Conservation (phyloP, 2,797 vertebrate species). For the Sebastes iracundus region DNA sequence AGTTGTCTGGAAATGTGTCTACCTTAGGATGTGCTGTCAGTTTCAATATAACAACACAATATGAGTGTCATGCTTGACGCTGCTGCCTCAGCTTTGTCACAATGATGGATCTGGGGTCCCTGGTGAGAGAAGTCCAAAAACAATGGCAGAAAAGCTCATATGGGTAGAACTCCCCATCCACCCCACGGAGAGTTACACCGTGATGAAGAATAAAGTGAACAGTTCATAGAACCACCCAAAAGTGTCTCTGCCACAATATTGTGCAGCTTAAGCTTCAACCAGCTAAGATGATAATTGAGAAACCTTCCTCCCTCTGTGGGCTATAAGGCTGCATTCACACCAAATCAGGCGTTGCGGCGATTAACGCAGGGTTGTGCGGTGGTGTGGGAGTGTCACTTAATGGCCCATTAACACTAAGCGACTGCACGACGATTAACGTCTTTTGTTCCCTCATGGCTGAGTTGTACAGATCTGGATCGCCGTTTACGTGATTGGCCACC, state of each 20-base stretch:
- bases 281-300: background rate
- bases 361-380: too few relatives aligned
- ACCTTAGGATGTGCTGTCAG: background rate
- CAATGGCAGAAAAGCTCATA: background rate
- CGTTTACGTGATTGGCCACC: background rate
- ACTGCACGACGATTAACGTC: rapidly evolving
- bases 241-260: background rate
- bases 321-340: background rate
- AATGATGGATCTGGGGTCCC: background rate
- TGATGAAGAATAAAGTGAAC: background rate
- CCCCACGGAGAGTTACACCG: background rate
- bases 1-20: background rate
- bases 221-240: background rate
- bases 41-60: background rate
- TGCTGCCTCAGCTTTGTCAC: background rate
- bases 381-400: background rate
- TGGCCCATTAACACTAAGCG: rapidly evolving
- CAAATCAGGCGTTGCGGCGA: rapidly evolving
- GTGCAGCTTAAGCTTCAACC: background rate
- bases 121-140: background rate
- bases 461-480: background rate
- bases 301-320: background rate
- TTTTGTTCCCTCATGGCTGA: background rate
- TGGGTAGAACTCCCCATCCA: background rate
- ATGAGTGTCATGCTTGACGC: background rate